Conservation (phyloP, 2,113 vertebrate species). For the Ariopsis seemanni region DNA sequence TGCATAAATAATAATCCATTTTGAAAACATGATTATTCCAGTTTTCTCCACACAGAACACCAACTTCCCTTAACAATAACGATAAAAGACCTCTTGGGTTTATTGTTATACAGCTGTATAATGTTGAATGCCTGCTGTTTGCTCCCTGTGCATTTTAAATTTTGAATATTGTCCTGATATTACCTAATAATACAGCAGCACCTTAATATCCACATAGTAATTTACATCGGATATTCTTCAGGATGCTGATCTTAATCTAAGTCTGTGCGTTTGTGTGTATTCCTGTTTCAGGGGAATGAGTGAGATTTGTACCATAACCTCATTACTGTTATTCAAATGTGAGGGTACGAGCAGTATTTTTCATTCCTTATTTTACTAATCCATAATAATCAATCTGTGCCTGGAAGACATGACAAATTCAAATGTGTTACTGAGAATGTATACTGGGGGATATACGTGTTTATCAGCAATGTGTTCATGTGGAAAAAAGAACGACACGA, state of each 20-base stretch:
- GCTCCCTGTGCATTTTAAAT: constrained; percentile 4
- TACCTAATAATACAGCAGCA: neutral
- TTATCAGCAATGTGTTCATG: neutral
- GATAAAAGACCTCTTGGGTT: neutral
- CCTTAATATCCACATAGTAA: too few relatives aligned
- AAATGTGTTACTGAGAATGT: neutral
- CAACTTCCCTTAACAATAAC: neutral
- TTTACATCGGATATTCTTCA: neutral
- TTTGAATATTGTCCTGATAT: neutral
- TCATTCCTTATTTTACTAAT: constrained; percentile 7
- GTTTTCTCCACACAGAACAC: neutral
- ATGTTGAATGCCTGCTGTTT: neutral
- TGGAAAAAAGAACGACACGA: neutral
- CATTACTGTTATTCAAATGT: neutral
- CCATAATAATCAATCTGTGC: neutral
- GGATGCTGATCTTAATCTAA: neutral
- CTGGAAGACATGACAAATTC: neutral
- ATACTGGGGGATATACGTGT: neutral
- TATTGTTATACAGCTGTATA: neutral
- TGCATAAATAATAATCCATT: neutral
- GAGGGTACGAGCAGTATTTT: neutral
- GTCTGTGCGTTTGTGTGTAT: neutral
- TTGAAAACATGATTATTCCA: neutral
- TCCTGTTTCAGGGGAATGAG: neutral
- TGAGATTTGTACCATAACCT: neutral